A percentile compares a stretch with the other conserved stretches of the same genome.
Conservation (phyloP, 2,888 invertebrate genomes). For the Temnothorax ravouxi region DNA sequence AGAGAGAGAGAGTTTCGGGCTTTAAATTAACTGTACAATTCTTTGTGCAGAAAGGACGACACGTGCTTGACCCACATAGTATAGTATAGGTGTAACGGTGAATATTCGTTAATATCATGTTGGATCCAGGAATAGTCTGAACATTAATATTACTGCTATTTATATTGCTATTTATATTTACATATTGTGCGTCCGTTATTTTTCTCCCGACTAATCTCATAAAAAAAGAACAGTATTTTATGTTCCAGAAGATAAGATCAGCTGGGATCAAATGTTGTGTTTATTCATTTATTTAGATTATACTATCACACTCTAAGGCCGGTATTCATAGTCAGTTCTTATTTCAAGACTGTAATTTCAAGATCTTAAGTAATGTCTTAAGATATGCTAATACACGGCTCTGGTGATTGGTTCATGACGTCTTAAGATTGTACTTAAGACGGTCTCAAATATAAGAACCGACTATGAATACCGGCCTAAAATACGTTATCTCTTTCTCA, state of each 20-base stretch:
- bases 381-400: too few relatives aligned
- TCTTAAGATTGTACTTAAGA: too few relatives aligned
- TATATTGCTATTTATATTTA: neutral
- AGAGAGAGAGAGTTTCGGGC: neutral
- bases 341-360: too few relatives aligned
- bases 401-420: too few relatives aligned
- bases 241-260: neutral
- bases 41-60: neutral
- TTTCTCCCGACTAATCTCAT: neutral
- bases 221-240: neutral
- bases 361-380: too few relatives aligned
- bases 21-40: constrained; percentile 40
- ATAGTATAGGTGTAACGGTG: neutral
- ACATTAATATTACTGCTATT: constrained; percentile 16
- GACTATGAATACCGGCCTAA: too few relatives aligned
- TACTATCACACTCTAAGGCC: too few relatives aligned
- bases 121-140: neutral
- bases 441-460: too few relatives aligned
- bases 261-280: neutral
- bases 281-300: neutral
- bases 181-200: neutral
- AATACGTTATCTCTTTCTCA: neutral
- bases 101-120: constrained; percentile 30
- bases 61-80: neutral
- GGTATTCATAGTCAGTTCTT: too few relatives aligned